Conservation (phyloP, 2,113 vertebrate genomes). For the Rhinolophus sinicus region DNA sequence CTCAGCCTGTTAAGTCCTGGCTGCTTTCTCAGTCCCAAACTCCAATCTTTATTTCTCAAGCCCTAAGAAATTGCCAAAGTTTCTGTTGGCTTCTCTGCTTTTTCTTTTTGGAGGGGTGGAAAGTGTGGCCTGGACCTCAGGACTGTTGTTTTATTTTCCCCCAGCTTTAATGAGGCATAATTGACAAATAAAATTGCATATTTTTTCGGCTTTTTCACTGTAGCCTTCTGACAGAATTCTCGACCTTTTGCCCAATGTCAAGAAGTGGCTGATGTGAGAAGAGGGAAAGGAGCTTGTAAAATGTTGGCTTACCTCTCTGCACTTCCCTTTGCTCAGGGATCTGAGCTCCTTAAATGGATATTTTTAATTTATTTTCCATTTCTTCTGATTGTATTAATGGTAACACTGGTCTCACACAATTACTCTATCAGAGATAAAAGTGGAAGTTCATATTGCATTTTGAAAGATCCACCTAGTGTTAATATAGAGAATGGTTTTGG, state of each 20-base stretch:
- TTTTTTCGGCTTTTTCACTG: neutral
- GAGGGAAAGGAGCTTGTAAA: neutral
- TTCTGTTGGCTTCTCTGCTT: neutral
- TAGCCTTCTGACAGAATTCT: constrained; percentile 40
- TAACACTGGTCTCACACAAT: neutral
- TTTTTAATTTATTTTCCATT: neutral
- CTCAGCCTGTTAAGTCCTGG: neutral
- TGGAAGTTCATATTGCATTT: neutral
- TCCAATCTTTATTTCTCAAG: constrained; percentile 19
- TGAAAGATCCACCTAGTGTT: neutral
- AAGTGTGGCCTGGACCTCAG: neutral
- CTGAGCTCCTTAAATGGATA: neutral
- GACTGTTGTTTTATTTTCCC: neutral
- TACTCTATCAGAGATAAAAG: neutral
- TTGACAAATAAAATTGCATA: neutral
- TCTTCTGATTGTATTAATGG: neutral
- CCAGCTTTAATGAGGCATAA: neutral
- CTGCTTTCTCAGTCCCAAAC: neutral
- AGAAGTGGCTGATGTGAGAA: neutral
- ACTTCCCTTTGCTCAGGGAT: neutral
- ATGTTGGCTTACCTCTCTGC: neutral
- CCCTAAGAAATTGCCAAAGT: neutral
- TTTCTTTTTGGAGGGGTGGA: neutral
- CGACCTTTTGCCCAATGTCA: neutral
- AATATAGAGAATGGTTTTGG: neutral